Conservation (phyloP, 2,797 vertebrate genomes). For the Meriones psammophilus region DNA sequence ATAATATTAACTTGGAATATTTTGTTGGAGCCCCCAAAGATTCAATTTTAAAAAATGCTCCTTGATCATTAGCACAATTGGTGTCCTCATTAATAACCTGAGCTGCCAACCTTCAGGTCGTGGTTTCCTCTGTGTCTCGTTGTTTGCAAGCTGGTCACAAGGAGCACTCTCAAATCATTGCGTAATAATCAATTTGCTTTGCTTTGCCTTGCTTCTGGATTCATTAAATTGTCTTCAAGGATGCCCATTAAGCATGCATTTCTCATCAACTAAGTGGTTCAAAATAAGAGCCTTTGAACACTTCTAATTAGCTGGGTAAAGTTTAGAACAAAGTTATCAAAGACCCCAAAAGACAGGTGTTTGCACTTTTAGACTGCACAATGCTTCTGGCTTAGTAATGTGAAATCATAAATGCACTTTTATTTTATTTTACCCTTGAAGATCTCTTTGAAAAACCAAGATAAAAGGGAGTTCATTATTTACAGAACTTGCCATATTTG, state of each 20-base stretch:
- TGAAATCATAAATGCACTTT: slow-evolving; percentile 61
- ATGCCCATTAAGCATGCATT: slow-evolving; percentile 87
- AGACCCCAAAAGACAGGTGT: slow-evolving; percentile 81
- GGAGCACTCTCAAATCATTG: slow-evolving; percentile 82
- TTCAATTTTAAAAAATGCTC: slow-evolving; percentile 66
- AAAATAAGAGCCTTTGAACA: slow-evolving; percentile 87
- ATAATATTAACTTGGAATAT: slow-evolving; percentile 73
- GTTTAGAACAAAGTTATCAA: slow-evolving; percentile 87
- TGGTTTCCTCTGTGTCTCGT: slow-evolving; percentile 70
- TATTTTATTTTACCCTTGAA: slow-evolving; percentile 40
- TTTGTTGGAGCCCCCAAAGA: slow-evolving; percentile 64
- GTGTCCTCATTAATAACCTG: slow-evolving; percentile 76
- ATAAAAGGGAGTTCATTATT: slow-evolving; percentile 69
- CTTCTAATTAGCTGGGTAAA: slow-evolving; percentile 89
- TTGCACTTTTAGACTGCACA: slow-evolving; percentile 72
- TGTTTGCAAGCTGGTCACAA: slow-evolving; percentile 76
- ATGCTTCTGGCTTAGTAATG: slow-evolving; percentile 63
- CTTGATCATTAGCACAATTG: slow-evolving; percentile 72
- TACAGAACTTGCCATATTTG: slow-evolving; percentile 70
- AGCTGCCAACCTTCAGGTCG: slow-evolving; percentile 60
- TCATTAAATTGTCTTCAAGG: slow-evolving; percentile 88
- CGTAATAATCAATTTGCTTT: slow-evolving; percentile 85
- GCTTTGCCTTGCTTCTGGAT: slow-evolving; percentile 86
- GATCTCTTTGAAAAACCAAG: slow-evolving; percentile 76
- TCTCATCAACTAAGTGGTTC: slow-evolving; percentile 89